Conservation (phyloP, 2,888 invertebrate species). For the Onthophagus sagittarius region DNA sequence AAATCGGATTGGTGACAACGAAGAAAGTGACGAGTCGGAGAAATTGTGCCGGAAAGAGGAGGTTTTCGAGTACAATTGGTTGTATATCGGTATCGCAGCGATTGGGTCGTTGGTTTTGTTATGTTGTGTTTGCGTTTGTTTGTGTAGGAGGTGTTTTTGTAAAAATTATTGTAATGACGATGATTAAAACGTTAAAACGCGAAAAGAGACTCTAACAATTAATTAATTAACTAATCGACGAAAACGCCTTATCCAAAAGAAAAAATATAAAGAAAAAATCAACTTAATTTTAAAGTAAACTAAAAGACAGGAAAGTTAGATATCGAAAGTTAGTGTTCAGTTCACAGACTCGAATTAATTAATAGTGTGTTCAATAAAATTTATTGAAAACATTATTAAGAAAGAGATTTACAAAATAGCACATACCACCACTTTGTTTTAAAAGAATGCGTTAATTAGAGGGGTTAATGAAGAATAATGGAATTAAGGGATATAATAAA, state of each 20-base stretch:
- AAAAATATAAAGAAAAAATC: not conserved
- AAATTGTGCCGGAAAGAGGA: conserved; percentile 58
- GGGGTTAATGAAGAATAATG: conserved; percentile 3
- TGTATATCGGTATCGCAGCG: conserved; percentile 41
- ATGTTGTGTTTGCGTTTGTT: conserved; percentile 45
- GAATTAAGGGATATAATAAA: too few relatives aligned
- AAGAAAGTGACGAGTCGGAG: conserved; percentile 68
- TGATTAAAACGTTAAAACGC: not conserved
- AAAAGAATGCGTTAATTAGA: conserved; percentile 3
- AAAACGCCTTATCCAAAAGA: conserved; percentile 16
- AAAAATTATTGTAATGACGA: conserved; percentile 37
- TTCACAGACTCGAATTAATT: too few relatives aligned
- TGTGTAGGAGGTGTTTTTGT: conserved; percentile 43
- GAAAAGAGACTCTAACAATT: conserved; percentile 4
- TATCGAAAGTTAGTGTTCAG: too few relatives aligned
- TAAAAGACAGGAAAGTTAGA: conserved; percentile 1
- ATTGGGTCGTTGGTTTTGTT: conserved; percentile 37
- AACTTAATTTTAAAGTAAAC: not conserved
- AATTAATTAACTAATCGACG: not conserved
- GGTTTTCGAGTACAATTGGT: conserved; percentile 42
- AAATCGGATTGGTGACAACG: conserved; percentile 42
- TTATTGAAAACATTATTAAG: too few relatives aligned
- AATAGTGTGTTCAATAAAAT: too few relatives aligned
- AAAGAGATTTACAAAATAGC: too few relatives aligned
- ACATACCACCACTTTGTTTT: not conserved